Conservation (phyloP, 1,140 invertebrate genomes). For the Battus philenor region DNA sequence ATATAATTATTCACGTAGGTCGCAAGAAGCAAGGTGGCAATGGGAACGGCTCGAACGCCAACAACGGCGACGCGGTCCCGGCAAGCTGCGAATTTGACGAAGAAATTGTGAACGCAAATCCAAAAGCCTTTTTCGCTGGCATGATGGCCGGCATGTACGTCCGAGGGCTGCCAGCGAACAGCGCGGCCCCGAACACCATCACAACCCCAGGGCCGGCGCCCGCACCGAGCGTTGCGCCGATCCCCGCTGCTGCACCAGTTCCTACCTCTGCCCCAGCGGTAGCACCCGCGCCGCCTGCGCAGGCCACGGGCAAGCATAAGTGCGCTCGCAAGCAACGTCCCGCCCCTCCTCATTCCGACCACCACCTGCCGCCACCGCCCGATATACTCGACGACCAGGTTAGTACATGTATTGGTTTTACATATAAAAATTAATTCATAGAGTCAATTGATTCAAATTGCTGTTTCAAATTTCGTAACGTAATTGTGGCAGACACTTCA, state of each 20-base stretch:
- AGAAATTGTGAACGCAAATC: neutral
- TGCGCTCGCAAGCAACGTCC: constrained; percentile 56
- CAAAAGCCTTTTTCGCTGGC: neutral
- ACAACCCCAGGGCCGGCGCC: constrained; percentile 8
- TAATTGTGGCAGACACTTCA: too few species aligned
- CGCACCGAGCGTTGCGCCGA: constrained; percentile 23
- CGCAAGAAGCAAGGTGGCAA: constrained; percentile 15
- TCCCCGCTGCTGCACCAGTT: constrained; percentile 11
- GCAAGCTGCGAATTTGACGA: constrained; percentile 3
- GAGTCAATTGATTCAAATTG: too few species aligned
- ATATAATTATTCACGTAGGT: neutral
- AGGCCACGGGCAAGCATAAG: constrained; percentile 34
- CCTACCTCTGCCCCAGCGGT: neutral
- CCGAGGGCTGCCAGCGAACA: neutral
- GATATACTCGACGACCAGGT: constrained; percentile 65
- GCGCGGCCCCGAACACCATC: constrained; percentile 19
- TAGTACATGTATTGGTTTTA: too few species aligned
- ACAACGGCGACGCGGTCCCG: constrained; percentile 33
- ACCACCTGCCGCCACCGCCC: constrained; percentile 68
- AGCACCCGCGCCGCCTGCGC: neutral
- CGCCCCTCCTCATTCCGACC: constrained; percentile 56
- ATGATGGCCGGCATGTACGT: neutral
- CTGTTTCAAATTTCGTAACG: too few species aligned
- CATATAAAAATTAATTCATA: too few species aligned
- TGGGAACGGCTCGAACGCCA: constrained; percentile 26